Percentiles rank a stretch among this genome's conserved stretches.
Conservation (phyloP, 1,140 invertebrate genomes). For the Brachionus koreanus region DNA sequence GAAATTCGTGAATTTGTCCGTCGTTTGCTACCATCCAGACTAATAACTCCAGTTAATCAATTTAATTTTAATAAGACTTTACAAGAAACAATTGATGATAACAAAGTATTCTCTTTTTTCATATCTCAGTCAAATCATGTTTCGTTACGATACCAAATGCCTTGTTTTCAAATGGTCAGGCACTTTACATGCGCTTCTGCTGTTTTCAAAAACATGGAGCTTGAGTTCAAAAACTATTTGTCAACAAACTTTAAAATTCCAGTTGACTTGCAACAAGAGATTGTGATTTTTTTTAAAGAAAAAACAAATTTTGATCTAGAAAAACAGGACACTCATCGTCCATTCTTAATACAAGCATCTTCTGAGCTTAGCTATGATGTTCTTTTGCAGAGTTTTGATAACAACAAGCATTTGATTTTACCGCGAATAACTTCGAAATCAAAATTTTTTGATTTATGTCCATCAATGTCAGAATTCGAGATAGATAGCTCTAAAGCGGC, state of each 20-base stretch:
- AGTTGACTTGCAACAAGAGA: slow-evolving; percentile 26
- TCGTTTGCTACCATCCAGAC: slow-evolving; percentile 50
- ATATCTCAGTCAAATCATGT: slow-evolving; percentile 18
- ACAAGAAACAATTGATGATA: not conserved
- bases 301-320: not conserved
- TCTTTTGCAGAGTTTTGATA: not conserved
- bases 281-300: slow-evolving; percentile 23
- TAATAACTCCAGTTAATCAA: slow-evolving; percentile 46
- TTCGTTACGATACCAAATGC: slow-evolving; percentile 33
- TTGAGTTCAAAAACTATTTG: slow-evolving; percentile 14
- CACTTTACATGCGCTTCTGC: not conserved
- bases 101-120: slow-evolving; percentile 34
- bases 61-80: slow-evolving; percentile 18
- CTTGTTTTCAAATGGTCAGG: slow-evolving; percentile 26
- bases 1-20: slow-evolving; percentile 52
- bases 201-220: not conserved
- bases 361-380: not conserved
- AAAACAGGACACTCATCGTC: not conserved
- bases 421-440: slow-evolving; percentile 1
- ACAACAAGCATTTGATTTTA: not conserved
- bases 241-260: slow-evolving; percentile 19
- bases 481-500: not conserved
- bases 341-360: not conserved
- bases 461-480: not conserved
- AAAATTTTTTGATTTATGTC: slow-evolving; percentile 30